Evolutionary conservation across 2,797 vertebrate genomes (phyloP).

Genomic region (Thripadectes ignobilis): DNA sequence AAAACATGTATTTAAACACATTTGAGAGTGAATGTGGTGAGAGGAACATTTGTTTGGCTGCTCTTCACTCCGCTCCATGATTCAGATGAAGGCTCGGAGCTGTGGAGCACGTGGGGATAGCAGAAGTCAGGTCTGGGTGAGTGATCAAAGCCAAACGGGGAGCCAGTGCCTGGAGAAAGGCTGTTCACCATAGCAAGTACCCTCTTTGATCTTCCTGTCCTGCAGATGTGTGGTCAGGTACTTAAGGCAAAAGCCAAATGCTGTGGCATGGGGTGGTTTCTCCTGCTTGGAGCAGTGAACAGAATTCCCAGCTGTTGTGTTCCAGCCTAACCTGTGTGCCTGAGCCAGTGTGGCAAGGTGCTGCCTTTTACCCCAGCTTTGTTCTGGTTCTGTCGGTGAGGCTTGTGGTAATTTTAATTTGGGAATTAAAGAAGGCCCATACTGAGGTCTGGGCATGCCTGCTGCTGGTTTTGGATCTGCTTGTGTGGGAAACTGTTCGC

Average conservation of each 20-base stretch:
- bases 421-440: not conserved
- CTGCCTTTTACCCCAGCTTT: not conserved
- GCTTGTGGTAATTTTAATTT: not conserved
- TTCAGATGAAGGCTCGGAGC: not conserved
- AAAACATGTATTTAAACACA: not conserved
- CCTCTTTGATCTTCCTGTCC: not conserved
- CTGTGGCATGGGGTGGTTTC: fast-evolving
- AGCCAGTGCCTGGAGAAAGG: not conserved
- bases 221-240: not conserved
- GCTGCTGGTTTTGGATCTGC: not conserved
- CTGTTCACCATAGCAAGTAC: fast-evolving
- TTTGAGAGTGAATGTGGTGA: not conserved
- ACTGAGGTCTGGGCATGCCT: not conserved
- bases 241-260: not conserved
- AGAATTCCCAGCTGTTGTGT: not conserved
- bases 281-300: not conserved
- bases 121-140: not conserved
- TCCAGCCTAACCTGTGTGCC: not conserved
- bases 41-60: not conserved
- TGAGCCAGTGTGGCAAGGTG: not conserved
- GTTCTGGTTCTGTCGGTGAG: not conserved
- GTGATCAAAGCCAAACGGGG: not conserved
- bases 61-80: not conserved
- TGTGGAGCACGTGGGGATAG: fast-evolving
- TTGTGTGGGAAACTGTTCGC: not conserved